phyloP scores from a whole-genome alignment of 2,888 invertebrate species.

The Empis stercorea region DNA sequence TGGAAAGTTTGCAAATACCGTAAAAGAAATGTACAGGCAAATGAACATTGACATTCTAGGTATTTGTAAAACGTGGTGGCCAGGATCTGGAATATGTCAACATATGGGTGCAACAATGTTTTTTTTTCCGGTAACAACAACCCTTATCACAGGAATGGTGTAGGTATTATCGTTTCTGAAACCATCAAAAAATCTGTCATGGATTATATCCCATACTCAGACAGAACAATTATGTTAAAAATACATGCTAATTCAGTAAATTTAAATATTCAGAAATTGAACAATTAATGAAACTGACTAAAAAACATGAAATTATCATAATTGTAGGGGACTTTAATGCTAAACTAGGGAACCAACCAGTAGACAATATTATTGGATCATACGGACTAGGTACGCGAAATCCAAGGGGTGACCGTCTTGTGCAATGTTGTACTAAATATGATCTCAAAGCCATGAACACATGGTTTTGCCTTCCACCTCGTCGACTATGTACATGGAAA shows the following conservation, averaged over 20 bases:
- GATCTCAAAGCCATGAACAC: background rate
- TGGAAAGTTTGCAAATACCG: background rate
- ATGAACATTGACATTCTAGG: background rate
- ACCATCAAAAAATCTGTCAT: background rate
- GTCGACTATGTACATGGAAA: background rate
- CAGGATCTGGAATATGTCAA: background rate
- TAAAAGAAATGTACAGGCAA: background rate
- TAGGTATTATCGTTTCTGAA: background rate
- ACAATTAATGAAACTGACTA: background rate
- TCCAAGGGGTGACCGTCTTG: background rate
- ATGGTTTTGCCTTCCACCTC: background rate
- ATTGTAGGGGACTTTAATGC: too few relatives aligned
- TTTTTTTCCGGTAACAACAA: background rate
- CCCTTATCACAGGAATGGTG: background rate
- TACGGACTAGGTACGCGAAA: background rate
- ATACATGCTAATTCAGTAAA: background rate
- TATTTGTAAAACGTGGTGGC: background rate
- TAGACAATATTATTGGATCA: background rate
- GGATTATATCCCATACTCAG: background rate
- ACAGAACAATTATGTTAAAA: background rate
- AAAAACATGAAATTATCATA: background rate
- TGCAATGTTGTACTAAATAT: background rate
- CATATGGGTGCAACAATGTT: background rate
- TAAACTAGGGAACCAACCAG: background rate
- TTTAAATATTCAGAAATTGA: background rate